These are phyloP conservation scores for Acrossocheilus wenchowensis DNA, from an alignment of 2,797 vertebrate genomes.

Conservation along the genomic window DNA sequence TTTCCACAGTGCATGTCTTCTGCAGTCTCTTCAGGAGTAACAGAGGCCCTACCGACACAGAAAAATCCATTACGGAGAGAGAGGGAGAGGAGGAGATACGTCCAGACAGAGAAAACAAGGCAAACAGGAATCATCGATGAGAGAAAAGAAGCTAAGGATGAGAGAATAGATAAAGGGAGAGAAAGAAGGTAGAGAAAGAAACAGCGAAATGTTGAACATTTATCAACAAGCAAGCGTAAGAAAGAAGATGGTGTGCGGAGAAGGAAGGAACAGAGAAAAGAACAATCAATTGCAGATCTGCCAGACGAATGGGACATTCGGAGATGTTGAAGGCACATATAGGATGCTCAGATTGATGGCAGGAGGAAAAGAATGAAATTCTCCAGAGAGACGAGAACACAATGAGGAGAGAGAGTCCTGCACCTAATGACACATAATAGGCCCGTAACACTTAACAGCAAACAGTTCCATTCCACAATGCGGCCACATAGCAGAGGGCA, in stretches of 20 bases:
- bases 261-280: conserved; percentile 31
- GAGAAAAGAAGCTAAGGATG: conserved; percentile 26
- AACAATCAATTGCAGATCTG: conserved; percentile 38
- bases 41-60: conserved; percentile 55
- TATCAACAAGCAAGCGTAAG: conserved; percentile 29
- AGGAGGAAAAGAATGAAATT: conserved; percentile 34
- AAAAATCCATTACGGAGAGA: conserved; percentile 60
- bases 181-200: conserved; percentile 7
- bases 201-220: conserved; percentile 19
- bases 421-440: conserved; percentile 59
- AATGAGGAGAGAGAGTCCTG: conserved; percentile 42
- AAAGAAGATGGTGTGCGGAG: conserved; percentile 14
- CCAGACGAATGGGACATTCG: conserved; percentile 18
- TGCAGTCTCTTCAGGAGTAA: conserved; percentile 54
- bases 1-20: conserved; percentile 65
- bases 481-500: conserved; percentile 53
- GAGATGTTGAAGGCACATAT: conserved; percentile 45
- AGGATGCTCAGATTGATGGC: conserved; percentile 41
- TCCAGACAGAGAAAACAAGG: conserved; percentile 41
- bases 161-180: background rate
- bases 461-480: conserved; percentile 54
- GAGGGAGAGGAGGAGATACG: conserved; percentile 53
- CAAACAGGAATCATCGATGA: conserved; percentile 21
- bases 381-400: conserved; percentile 41
- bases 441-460: conserved; percentile 52